Evolutionary conservation across 2,113 vertebrate species (phyloP), one percentile per base, ranked within the genome.

Genomic region (Anarrhichthys ocellatus): DNA sequence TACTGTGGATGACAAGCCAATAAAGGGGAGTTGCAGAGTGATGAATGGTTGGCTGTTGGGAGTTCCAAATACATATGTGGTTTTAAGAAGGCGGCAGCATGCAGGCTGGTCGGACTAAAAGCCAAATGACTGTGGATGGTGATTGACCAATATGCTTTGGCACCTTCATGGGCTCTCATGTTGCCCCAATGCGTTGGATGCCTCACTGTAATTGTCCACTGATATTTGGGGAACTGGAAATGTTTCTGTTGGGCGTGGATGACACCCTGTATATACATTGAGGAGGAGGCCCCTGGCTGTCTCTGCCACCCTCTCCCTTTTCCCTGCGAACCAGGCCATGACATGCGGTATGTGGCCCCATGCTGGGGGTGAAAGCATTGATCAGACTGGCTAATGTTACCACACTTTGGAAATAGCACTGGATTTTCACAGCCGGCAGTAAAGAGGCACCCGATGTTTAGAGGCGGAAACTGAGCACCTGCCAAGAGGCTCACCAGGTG

Each of bases 371-470:
- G 73, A 73, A 80, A 67, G 81, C 79, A 86, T 92, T 89, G 87
- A 90, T 91, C 87, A 66, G 82, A 24, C 64, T 52, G 78, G 90
- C 76, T 95, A 87, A 89, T 83, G 89, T 95, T 94, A 83, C 85
- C 56, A 78, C 76, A 40, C 78, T 82, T 88, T 91, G 61, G 88
- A 93, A 94, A 94, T 92, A 92, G 89, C 80, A 17, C 52, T 40
- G 69, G 67, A 78, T 73, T 84, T 83, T 82, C 66, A 81, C 78
- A 63, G 66, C 36, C 82, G 83, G 87, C 46, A 68, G 78, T 75
- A 80, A 91, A 89, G 48, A 78, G 78, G 71, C 18, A 76, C 64
- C 58, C 20, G 5, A 78, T 17, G 32, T 90, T 87, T 71, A 65
- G 67, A 82, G 70, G 64, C 15, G 61, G 61, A 91, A 87, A 86